phyloP scores from a whole-genome alignment of 2,888 invertebrate genomes.

The Athrips mouffetella region DNA sequence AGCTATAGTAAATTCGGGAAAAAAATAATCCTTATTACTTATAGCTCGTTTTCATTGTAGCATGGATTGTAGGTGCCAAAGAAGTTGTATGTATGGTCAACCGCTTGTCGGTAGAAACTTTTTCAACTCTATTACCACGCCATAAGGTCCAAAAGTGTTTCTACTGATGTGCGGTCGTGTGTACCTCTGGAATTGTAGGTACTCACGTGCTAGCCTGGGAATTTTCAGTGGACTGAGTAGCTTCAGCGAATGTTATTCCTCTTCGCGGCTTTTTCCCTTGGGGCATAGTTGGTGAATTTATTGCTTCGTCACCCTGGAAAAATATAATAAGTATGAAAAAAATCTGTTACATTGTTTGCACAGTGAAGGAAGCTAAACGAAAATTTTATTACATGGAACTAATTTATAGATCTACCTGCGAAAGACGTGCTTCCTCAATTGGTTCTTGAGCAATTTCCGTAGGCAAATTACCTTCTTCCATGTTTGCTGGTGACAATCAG shows the following conservation, averaged over 20 bases:
- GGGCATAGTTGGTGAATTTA: background rate
- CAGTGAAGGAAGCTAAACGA: no score
- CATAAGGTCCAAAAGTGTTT: no score
- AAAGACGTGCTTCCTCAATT: conserved; percentile 53
- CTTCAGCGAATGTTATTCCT: conserved; percentile 38
- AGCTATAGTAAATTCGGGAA: no score
- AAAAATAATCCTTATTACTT: no score
- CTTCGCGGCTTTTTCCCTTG: background rate
- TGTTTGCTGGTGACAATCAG: background rate
- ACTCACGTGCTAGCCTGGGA: conserved; percentile 44
- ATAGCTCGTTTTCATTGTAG: no score
- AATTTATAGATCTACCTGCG: conserved; percentile 32
- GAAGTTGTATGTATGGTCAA: no score
- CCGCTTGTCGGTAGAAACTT: no score
- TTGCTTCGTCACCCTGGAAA: conserved; percentile 1
- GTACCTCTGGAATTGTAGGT: background rate
- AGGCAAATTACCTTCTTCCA: conserved; percentile 52
- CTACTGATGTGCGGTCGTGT: no score
- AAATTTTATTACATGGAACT: no score
- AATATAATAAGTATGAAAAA: background rate
- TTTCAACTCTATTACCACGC: no score
- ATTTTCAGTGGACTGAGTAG: conserved; percentile 33
- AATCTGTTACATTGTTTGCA: no score
- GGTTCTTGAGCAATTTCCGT: conserved; percentile 54
- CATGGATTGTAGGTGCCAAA: no score